These are phyloP conservation scores for Xiphophorus maculatus DNA, from an alignment of 2,113 vertebrate species.

Conservation along the genomic window DNA sequence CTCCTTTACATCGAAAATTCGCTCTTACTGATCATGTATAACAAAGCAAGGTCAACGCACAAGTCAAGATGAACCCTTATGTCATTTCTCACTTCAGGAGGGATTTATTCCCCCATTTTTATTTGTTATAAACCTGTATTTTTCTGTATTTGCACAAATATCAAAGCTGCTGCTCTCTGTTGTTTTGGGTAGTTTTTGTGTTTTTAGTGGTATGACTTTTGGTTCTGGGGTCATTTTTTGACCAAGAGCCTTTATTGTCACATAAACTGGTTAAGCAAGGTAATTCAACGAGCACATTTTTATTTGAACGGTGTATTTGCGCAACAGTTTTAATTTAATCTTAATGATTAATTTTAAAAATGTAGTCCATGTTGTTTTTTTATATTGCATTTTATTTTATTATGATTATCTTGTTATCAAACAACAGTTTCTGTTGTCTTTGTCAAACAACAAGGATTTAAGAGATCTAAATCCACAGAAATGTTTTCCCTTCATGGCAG, in stretches of 20 bases:
- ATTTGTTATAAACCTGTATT: constrained; percentile 65
- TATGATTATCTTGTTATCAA: constrained; percentile 17
- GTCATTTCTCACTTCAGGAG: constrained; percentile 70
- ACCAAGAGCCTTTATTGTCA: constrained; percentile 26
- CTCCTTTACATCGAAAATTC: not conserved
- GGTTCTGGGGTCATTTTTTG: constrained; percentile 17
- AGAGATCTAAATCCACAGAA: constrained; percentile 25
- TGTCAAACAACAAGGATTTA: constrained; percentile 40
- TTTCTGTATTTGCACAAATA: not conserved
- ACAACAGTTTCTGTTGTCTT: constrained; percentile 12
- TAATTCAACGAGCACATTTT: constrained; percentile 20
- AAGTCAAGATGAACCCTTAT: constrained; percentile 70
- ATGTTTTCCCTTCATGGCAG: constrained; percentile 11
- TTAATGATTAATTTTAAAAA: constrained; percentile 8
- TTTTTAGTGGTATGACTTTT: not conserved
- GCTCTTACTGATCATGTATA: constrained; percentile 46
- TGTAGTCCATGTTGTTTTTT: not conserved
- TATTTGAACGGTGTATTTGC: not conserved
- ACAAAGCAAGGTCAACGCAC: constrained; percentile 31
- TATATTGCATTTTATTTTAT: constrained; percentile 3
- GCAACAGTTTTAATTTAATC: not conserved
- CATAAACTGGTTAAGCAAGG: constrained; percentile 33
- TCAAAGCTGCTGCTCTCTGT: no score
- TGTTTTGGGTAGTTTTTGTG: not conserved
- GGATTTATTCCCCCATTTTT: constrained; percentile 71